Evolutionary conservation across 2,888 invertebrate species (phyloP).

Genomic region (Synergus gifuensis): DNA sequence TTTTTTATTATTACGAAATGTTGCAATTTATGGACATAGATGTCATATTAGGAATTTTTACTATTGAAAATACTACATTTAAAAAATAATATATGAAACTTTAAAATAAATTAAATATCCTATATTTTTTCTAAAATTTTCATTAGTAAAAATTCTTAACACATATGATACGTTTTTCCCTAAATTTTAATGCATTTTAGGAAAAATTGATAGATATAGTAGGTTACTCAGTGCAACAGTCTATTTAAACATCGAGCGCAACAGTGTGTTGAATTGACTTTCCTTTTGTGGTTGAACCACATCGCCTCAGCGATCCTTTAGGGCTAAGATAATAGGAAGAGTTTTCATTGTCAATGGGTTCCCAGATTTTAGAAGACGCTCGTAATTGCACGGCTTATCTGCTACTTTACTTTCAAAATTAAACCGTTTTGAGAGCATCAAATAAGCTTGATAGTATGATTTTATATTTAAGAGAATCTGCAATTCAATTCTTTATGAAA

Average conservation of each 20-base stretch:
- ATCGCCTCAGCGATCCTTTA: background rate
- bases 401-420: background rate
- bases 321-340: background rate
- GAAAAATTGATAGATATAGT: too few species aligned
- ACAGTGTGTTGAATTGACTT: conserved; percentile 1
- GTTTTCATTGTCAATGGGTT: background rate
- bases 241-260: background rate
- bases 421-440: background rate
- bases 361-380: background rate
- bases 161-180: too few species aligned
- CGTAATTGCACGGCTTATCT: background rate
- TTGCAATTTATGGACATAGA: too few species aligned
- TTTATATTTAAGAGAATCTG: too few species aligned
- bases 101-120: background rate
- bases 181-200: too few species aligned
- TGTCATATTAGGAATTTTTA: too few species aligned
- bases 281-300: background rate
- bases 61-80: too few species aligned
- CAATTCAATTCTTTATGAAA: too few species aligned
- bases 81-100: too few species aligned
- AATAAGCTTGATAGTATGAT: too few species aligned
- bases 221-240: background rate
- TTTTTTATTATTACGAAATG: background rate
- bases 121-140: too few species aligned
- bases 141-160: too few species aligned